Percentiles rank a stretch among this genome's conserved stretches.
phyloP scores from a whole-genome alignment of 2,113 vertebrate species.

The Triplophysa tibetana region DNA sequence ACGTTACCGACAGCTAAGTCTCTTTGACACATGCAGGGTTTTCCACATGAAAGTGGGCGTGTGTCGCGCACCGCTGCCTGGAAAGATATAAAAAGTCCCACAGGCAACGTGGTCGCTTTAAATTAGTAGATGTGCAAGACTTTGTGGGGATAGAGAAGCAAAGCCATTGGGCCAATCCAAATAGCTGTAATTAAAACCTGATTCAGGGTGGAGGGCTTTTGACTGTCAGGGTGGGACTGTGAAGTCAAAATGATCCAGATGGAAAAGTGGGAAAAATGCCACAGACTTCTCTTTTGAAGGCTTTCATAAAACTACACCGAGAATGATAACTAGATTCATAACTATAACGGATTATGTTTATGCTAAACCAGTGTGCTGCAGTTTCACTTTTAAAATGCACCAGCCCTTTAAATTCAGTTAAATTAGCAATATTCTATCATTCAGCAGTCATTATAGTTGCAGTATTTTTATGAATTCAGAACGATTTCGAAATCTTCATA shows the following conservation, averaged over 20 bases:
- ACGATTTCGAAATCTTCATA: too few relatives aligned
- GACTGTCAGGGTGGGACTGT: conserved; percentile 31
- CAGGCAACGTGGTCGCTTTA: conserved; percentile 45
- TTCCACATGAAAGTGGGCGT: conserved; percentile 54
- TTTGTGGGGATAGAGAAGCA: conserved; percentile 35
- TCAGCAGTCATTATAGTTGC: too few relatives aligned
- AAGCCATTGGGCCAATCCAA: conserved; percentile 43
- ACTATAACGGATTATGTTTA: too few relatives aligned
- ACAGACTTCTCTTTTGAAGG: neutral
- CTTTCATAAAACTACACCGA: too few relatives aligned
- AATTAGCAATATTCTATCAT: too few relatives aligned
- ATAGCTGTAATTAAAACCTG: conserved; percentile 55
- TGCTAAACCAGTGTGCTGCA: too few relatives aligned
- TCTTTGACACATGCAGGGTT: conserved; percentile 53
- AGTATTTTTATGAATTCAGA: too few relatives aligned
- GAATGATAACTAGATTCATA: too few relatives aligned
- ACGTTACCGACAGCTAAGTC: conserved; percentile 54
- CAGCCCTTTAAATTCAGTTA: too few relatives aligned
- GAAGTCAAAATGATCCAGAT: conserved; percentile 33
- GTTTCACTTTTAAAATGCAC: too few relatives aligned
- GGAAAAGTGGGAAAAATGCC: neutral
- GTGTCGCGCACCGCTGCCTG: conserved; percentile 37
- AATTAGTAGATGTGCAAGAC: conserved; percentile 45
- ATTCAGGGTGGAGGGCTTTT: conserved; percentile 41
- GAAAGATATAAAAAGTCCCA: conserved; percentile 48